Evolutionary conservation across 2,113 vertebrate species (phyloP), one percentile per base, ranked within the genome.

Genomic region (Parus major): DNA sequence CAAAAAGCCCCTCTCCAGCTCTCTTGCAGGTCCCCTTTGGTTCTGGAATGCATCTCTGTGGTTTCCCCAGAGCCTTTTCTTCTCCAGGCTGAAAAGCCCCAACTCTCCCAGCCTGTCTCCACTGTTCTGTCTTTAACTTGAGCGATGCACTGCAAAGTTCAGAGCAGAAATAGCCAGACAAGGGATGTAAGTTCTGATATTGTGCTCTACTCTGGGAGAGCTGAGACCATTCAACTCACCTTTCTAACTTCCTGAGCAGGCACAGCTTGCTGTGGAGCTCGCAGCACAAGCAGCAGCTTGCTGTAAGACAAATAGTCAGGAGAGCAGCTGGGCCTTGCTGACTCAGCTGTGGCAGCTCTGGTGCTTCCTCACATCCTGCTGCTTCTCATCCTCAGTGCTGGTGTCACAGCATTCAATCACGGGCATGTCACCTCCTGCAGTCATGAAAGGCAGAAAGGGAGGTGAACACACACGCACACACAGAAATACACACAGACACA

Each of bases 251-350:
- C 11, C 42, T 12, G 1, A 65, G 41, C 15, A 8, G 61, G 33
- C 0, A 0, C 23, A n/a, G 52, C 24, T 2, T 7, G 4, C 17
- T 4, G 33, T 35, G 41, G 35, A 44, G 15, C 68, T 76, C 7
- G 0, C 59, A 53, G 80, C 35, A 10, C 19, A 47, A 56, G 5
- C 65, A 33, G 27, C 71, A 83, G 49, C 56, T 56, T 52, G 76
- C 92, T 33, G 23, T 7, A 29, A 70, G 79, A n/a, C 16, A 73
- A 59, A 82, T 24, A 47, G 60, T 52, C 46, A 22, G 0, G 5
- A 36, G 65, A 52, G 46, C 3, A 52, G 35, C 82, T 50, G 76
- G 41, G 23, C 9, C 46, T 50, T 61, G 83, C 94, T 93, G 91
- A 69, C n/a, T 95, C 93, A 87, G 94, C 83, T 8, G 1, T 5